phyloP scores from a whole-genome alignment of 2,113 vertebrate species.

The Nothoprocta pentlandii region DNA sequence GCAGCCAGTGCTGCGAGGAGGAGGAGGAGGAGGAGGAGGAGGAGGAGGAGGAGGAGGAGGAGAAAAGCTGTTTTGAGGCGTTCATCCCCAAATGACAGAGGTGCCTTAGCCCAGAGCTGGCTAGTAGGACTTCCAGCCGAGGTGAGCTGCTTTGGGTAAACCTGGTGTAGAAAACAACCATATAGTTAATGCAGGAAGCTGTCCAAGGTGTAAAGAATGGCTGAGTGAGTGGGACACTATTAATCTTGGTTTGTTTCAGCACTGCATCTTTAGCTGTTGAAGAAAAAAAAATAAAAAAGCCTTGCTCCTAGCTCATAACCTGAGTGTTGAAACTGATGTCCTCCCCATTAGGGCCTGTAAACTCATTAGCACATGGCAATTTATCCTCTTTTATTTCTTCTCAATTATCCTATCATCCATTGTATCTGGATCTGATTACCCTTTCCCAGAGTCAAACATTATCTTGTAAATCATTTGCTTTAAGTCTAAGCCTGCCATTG shows the following conservation, averaged over 20 bases:
- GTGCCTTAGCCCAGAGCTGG: constrained; percentile 31
- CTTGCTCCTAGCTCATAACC: constrained; percentile 83
- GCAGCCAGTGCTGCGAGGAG: constrained; percentile 14
- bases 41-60: constrained; percentile 47
- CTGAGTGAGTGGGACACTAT: constrained; percentile 80
- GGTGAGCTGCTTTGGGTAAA: constrained; percentile 60
- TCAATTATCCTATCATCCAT: constrained; percentile 90
- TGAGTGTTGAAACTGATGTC: constrained; percentile 87
- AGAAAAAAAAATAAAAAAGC: constrained; percentile 17
- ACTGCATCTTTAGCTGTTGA: constrained; percentile 77
- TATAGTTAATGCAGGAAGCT: constrained; percentile 63
- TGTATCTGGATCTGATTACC: constrained; percentile 90
- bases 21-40: constrained; percentile 64
- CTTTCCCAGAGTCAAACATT: constrained; percentile 87
- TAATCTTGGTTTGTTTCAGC: constrained; percentile 85
- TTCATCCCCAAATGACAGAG: constrained; percentile 56
- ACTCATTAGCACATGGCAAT: constrained; percentile 88
- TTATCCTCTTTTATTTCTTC: constrained; percentile 90
- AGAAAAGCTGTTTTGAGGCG: constrained; percentile 57
- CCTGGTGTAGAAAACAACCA: constrained; percentile 62
- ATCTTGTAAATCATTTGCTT: constrained; percentile 90
- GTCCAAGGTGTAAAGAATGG: constrained; percentile 80
- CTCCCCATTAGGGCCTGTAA: constrained; percentile 85
- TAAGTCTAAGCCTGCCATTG: constrained; percentile 81
- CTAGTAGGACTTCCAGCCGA: constrained; percentile 31